A percentile compares a stretch with the other conserved stretches of the same genome.
phyloP scores from a whole-genome alignment of 2,888 invertebrate genomes.

The Hemistola chrysoprasaria region DNA sequence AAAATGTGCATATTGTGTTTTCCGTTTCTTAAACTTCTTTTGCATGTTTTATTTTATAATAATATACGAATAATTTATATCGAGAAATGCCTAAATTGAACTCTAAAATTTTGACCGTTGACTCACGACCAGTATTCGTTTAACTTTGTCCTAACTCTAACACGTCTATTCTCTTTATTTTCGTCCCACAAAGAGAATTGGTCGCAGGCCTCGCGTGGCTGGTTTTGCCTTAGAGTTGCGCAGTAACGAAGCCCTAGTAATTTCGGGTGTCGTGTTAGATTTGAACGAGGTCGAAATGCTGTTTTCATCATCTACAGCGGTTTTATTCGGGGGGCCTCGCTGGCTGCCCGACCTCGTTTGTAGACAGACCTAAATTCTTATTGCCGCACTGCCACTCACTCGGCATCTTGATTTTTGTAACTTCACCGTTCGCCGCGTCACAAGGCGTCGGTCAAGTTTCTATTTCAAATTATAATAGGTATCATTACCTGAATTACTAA shows the following conservation, averaged over 20 bases:
- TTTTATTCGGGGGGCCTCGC: slow-evolving; percentile 72
- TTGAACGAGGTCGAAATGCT: slow-evolving; percentile 69
- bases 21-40: too few species aligned
- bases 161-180: too few species aligned
- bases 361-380: slow-evolving; percentile 51
- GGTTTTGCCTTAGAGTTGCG: slow-evolving; percentile 59
- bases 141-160: too few species aligned
- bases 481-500: too few species aligned
- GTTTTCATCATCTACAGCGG: slow-evolving; percentile 72
- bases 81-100: too few species aligned
- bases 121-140: too few species aligned
- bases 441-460: not conserved
- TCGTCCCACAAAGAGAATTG: slow-evolving; percentile 11
- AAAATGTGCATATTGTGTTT: too few species aligned
- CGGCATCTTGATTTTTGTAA: slow-evolving; percentile 13
- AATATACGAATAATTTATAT: too few species aligned
- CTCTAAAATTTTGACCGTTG: too few species aligned
- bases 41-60: too few species aligned
- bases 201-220: slow-evolving; percentile 37
- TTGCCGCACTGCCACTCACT: slow-evolving; percentile 37
- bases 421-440: not conserved
- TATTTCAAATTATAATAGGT: too few species aligned
- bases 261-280: slow-evolving; percentile 78
- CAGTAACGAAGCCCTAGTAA: slow-evolving; percentile 77
- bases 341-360: slow-evolving; percentile 59